Evolutionary conservation across 2,888 invertebrate genomes (phyloP), one percentile per base, ranked within the genome.

Genomic region (Eledona agricola): DNA sequence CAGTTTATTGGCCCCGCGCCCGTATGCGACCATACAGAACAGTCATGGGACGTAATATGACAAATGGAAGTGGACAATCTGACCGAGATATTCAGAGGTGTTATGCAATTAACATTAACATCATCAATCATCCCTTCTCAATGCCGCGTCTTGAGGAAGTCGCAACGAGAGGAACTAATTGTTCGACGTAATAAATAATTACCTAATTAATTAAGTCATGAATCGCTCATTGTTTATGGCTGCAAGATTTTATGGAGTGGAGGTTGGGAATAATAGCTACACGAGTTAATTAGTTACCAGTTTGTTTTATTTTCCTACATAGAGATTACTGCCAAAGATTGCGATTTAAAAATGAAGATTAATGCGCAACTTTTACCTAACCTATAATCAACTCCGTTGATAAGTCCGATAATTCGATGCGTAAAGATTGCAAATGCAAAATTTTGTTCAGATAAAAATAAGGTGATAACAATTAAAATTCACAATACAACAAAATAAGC

Each of bases 271-370:
- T 43, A 43, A 43, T 43, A 10, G 20, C 11, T 7, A 45, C 45
- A 45, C 23, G 45, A 23, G 31, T 45, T 45, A 45, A 45, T 45
- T 45, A 31, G 15, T n/a, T 23, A 10, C 45, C 28, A 25, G 45
- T 34, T 34, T 43, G 43, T 43, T 43, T 43, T 43, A 31, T 31
- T 43, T 45, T 45, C 40, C 40, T 26, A 17, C 25, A 45, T 16
- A 32, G n/a, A n/a, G 45, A 22, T 45, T 12, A 29, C 15, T 40
- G 22, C 32, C 31, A 20, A 31, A 43, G 43, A 43, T 32, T 31
- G 15, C n/a, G 9, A 25, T 32, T 31, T 23, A 45, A 45, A 34
- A 45, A 32, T 25, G 16, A 34, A 45, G 34, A 45, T 45, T 45
- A 45, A 45, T 25, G 34, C 32, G 13, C 10, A 3, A n/a, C 11